Evolutionary conservation across 2,888 invertebrate genomes (phyloP).

Genomic region (Luffia ferchaultella): DNA sequence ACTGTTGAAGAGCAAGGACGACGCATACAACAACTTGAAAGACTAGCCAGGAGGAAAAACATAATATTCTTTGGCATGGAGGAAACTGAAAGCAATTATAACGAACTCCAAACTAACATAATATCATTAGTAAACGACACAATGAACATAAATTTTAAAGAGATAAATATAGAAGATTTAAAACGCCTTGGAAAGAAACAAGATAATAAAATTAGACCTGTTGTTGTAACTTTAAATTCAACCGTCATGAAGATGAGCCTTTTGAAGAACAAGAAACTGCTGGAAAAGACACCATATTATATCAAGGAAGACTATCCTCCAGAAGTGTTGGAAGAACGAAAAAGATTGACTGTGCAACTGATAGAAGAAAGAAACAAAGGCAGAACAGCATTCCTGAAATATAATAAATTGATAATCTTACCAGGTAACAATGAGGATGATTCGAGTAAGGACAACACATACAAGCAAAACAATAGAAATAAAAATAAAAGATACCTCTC

Average conservation of each 20-base stretch:
- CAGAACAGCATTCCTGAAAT: neutral
- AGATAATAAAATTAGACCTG: neutral
- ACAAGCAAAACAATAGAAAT: neutral
- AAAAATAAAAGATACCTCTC: neutral
- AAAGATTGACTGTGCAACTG: neutral
- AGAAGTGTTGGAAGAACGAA: neutral
- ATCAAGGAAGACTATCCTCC: neutral
- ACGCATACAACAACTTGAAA: slow-evolving; percentile 1
- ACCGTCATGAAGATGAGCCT: neutral
- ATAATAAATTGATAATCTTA: slow-evolving; percentile 2
- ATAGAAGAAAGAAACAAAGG: slow-evolving; percentile 1
- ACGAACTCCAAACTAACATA: neutral
- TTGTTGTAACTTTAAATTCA: neutral
- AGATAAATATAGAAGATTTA: neutral
- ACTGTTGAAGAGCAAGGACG: neutral
- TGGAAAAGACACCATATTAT: neutral
- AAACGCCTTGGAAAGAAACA: neutral
- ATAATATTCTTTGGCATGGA: slow-evolving; percentile 1
- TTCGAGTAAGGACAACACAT: too few species aligned
- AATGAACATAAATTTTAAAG: neutral
- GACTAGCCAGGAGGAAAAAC: neutral
- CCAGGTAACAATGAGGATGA: neutral
- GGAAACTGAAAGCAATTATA: slow-evolving; percentile 1
- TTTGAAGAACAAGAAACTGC: neutral
- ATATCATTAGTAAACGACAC: neutral